Evolutionary conservation across 2,797 vertebrate genomes (phyloP), one percentile per base, ranked within the genome.

Genomic region (Galago senegalensis): DNA sequence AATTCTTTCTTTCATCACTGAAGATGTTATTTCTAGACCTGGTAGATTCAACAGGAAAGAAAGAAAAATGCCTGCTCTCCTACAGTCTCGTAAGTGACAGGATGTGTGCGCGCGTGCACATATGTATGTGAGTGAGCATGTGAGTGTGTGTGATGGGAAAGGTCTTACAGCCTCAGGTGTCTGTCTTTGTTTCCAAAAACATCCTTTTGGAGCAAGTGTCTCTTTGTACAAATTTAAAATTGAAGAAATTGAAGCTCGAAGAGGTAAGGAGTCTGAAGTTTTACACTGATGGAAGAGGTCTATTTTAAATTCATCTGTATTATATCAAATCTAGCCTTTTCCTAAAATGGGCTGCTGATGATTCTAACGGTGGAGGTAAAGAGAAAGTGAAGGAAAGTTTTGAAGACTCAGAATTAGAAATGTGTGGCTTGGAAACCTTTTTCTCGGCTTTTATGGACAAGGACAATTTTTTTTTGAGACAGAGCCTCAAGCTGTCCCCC

Each of bases 361-460:
- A 65, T 34, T 65, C 60, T 43, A 65, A 27, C 6, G 4, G 18
- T 37, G 4, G 29, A 91, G 18, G 21, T 40, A 7, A 73, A 90
- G 2, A 12, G 21, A 23, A 34, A 29, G 3, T 46, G 17, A 83
- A 18, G 3, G n/a, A 27, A 86, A 73, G 14, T 0, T 31, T 67
- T 56, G 25, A 89, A 46, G 37, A 25, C 43, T 63, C 43, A 73
- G 17, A 56, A 85, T 93, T 53, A 20, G 43, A 87, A 96, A 58
- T 7, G 18, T 10, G 8, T 46, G 10, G 12, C 77, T 70, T 43
- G 6, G 40, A 43, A 43, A 43, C 40, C 40, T 73, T 37, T 21
- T 75, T 87, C n/a, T 82, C 60, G 46, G 31, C 25, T 25, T 82
- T 70, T 31, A 7, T n/a, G 18, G 27, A 60, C 5, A 81, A 87